Percentiles rank a stretch among this genome's conserved stretches.
Conservation (phyloP, 2,888 invertebrate genomes). For the Hedya salicella region DNA sequence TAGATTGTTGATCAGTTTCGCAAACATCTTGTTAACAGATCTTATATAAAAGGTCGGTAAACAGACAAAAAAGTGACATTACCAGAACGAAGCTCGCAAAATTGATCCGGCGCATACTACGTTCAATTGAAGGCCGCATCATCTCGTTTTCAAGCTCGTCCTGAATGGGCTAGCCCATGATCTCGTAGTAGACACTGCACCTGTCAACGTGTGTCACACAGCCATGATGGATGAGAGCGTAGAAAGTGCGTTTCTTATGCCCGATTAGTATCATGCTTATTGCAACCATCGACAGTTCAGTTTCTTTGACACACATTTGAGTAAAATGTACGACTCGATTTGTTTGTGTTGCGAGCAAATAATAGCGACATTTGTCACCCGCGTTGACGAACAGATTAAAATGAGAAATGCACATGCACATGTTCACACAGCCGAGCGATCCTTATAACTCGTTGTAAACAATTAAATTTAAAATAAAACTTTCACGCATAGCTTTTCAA, state of each 20-base stretch:
- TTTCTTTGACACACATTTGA: conserved; percentile 47
- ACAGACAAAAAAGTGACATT: no score
- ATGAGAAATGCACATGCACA: conserved; percentile 13
- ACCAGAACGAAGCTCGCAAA: no score
- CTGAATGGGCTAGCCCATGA: conserved; percentile 45
- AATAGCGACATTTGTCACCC: conserved; percentile 39
- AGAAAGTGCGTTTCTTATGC: conserved; percentile 48
- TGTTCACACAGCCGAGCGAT: conserved; percentile 15
- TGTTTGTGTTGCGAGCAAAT: conserved; percentile 44
- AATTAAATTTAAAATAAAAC: conserved; percentile 15
- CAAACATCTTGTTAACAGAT: no score
- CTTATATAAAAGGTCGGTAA: no score
- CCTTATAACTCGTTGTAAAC: conserved; percentile 2
- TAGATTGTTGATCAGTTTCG: not conserved
- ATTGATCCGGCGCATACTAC: not conserved
- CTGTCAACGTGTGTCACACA: conserved; percentile 63
- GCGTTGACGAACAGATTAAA: conserved; percentile 20
- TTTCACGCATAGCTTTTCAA: conserved; percentile 12
- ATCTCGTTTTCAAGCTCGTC: conserved; percentile 27
- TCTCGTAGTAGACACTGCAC: conserved; percentile 61
- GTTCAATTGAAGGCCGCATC: conserved; percentile 33
- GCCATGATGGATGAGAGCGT: conserved; percentile 57
- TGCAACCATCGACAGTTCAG: conserved; percentile 46
- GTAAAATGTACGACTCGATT: conserved; percentile 45
- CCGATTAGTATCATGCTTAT: conserved; percentile 47